A percentile compares a stretch with the other conserved stretches of the same genome.
Conservation (phyloP, 2,888 invertebrate species). For the Schrankia costaestrigalis region DNA sequence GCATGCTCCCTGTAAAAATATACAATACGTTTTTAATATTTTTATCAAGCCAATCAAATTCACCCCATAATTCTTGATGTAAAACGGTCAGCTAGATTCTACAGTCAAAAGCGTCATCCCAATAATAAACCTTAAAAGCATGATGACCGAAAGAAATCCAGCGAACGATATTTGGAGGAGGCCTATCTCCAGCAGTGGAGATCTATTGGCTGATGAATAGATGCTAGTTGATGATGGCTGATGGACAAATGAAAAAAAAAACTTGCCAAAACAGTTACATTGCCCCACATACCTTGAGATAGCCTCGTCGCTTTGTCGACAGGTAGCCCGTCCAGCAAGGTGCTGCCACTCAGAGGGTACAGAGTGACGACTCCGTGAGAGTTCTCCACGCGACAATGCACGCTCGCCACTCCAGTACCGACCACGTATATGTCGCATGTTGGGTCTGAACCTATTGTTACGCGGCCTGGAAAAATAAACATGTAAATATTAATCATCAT, state of each 20-base stretch:
- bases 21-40: not conserved
- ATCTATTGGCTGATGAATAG: too few species aligned
- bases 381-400: slow-evolving; percentile 94
- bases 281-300: slow-evolving; percentile 87
- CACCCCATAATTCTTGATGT: too few species aligned
- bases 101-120: too few species aligned
- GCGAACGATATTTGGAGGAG: too few species aligned
- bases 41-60: too few species aligned
- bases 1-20: slow-evolving; percentile 88
- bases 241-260: too few species aligned
- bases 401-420: slow-evolving; percentile 91
- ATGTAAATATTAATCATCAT: not conserved
- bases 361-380: slow-evolving; percentile 91
- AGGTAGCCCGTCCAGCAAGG: slow-evolving; percentile 86
- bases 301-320: slow-evolving; percentile 87
- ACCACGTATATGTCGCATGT: slow-evolving; percentile 91
- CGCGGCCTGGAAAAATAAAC: slow-evolving; percentile 85
- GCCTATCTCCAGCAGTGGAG: too few species aligned
- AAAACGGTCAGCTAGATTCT: too few species aligned
- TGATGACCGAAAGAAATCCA: too few species aligned
- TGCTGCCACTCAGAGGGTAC: slow-evolving; percentile 86
- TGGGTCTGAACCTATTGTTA: slow-evolving; percentile 88
- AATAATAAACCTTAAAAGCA: too few species aligned
- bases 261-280: too few species aligned
- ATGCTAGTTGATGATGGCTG: too few species aligned